Base-by-base conservation (phyloP, 2,113 vertebrate species). In the Mastomys natalensis region DNA sequence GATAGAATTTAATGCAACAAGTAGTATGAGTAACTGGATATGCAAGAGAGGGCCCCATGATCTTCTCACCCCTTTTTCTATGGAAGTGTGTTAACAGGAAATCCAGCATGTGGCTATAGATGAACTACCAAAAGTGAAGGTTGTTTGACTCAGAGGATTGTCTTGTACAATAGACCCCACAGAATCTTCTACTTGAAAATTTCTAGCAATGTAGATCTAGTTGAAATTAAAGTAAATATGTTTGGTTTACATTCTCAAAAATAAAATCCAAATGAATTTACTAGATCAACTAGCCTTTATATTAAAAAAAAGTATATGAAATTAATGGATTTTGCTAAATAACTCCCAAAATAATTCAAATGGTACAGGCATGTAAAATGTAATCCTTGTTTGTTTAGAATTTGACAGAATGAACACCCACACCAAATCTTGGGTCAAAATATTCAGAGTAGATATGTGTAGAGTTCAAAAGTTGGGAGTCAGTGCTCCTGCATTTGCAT, bases 231-330 rank as follows among this genome's bases (percentile, higher is more conserved):
- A 80, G 55, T 87, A 74, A 80, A 9, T 58, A 22, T 9, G 6
- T 37, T 76, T 64, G 82, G 2, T 64, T 70, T 48, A 72, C 94
- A 78, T 82, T 68, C 16, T 86, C 64, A 76, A 78, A 95, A 94
- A n/a, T 68, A 68, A 77, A 90, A 93, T 40, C 78, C 4, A 85
- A 16, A 62, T 73, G 5, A 68, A 34, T 74, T 96, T 85, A 77
- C 24, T 91, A 93, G 78, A 82, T 81, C 51, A 76, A 68, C 53
- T 91, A 17, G 0, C 2, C 24, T 73, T 77, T 87, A 89, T 66
- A 74, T 58, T 73, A 9, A 43, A 53, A n/a, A n/a, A 51, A 51
- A 82, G 55, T 95, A 66, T 3, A 73, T 92, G 31, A 76, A 85
- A 72, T 73, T 13, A 77, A 89, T 21, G 16, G 5, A 89, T 94